Conservation (phyloP, 2,888 invertebrate species). For the Troides oblongomaculatus region DNA sequence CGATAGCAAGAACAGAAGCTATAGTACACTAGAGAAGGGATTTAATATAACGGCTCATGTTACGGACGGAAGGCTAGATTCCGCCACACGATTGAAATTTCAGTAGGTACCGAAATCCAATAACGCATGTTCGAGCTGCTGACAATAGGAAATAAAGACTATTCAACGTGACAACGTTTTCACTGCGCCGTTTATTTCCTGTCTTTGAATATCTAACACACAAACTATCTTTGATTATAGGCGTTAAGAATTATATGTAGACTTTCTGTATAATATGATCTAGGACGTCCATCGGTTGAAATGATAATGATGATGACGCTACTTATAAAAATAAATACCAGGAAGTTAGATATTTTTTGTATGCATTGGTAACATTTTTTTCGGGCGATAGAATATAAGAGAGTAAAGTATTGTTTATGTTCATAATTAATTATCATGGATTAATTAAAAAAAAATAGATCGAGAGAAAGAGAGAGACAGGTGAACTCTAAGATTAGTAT, state of each 20-base stretch:
- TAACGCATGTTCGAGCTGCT: slow-evolving; percentile 2
- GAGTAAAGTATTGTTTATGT: too few species aligned
- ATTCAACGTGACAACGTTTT: neutral
- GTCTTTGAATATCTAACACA: neutral
- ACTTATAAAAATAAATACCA: too few species aligned
- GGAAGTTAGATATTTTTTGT: too few species aligned
- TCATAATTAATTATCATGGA: too few species aligned
- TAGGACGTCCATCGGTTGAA: too few species aligned
- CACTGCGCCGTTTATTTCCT: neutral
- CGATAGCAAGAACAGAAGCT: neutral
- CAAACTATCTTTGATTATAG: neutral
- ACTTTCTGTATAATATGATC: too few species aligned
- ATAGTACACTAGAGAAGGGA: neutral
- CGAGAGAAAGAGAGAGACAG: neutral
- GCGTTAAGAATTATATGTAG: neutral
- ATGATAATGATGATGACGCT: too few species aligned
- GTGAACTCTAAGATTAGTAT: neutral
- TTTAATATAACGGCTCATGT: neutral
- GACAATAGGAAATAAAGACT: slow-evolving; percentile 20
- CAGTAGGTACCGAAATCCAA: slow-evolving; percentile 7
- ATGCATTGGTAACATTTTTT: too few species aligned
- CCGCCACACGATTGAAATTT: neutral
- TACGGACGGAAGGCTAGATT: neutral
- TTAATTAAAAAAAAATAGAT: too few species aligned
- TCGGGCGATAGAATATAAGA: too few species aligned